Evolutionary conservation across 1,140 invertebrate genomes (phyloP).

Genomic region (Heliconius hewitsoni): DNA sequence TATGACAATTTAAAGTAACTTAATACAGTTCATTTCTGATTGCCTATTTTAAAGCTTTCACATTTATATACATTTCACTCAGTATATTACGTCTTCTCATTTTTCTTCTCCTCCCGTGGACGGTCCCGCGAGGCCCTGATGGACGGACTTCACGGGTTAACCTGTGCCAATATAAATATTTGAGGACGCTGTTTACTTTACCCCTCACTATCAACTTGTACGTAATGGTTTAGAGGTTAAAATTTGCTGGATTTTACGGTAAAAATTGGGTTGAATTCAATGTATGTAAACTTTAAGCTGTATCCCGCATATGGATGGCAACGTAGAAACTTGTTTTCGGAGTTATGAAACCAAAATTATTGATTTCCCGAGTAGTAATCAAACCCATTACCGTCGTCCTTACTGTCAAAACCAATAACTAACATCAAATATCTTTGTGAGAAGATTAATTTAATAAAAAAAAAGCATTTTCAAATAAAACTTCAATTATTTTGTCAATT

Average conservation of each 20-base stretch:
- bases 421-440: too few species aligned
- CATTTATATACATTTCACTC: too few species aligned
- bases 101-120: constrained; percentile 42
- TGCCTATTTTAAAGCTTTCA: too few species aligned
- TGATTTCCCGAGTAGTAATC: too few species aligned
- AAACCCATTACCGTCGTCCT: too few species aligned
- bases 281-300: not conserved
- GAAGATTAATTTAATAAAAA: not conserved
- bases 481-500: too few species aligned
- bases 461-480: not conserved
- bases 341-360: too few species aligned
- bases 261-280: not conserved
- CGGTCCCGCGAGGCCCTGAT: constrained; percentile 72
- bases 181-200: constrained; percentile 54
- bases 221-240: constrained; percentile 31
- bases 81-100: not conserved
- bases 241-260: not conserved
- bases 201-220: constrained; percentile 35
- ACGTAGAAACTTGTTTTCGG: too few species aligned
- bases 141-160: constrained; percentile 70
- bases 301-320: not conserved
- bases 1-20: too few species aligned
- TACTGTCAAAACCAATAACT: too few species aligned
- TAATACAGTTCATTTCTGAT: too few species aligned
- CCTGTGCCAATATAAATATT: constrained; percentile 77